Evolutionary conservation across 2,113 vertebrate genomes (phyloP), one percentile per base, ranked within the genome.

Genomic region (Myotis brandtii): DNA sequence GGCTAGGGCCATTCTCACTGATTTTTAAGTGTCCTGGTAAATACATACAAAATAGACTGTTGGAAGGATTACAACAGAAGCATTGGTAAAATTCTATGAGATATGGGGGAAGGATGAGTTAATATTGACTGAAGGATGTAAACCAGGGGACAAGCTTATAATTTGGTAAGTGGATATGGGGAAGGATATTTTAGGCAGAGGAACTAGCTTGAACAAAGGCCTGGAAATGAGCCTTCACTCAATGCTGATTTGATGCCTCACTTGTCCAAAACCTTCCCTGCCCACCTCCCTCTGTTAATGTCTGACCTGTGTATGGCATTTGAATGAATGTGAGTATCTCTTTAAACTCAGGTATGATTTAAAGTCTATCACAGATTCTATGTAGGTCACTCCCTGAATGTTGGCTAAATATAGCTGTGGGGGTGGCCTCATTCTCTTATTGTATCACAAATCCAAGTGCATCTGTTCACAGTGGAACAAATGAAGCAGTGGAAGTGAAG

Each of bases 321-420:
- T 62, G 37, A 75, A 50, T 59, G 90, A 87, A 40, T 77, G 59
- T 54, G 52, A 50, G 17, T 59, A 25, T 52, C 87, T 92, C 93
- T 97, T 95, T 95, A 97, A 96, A 94, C 83, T 90, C 86, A 90
- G 80, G 72, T 73, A 56, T 52, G 86, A 88, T 77, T 96, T 97
- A 83, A 95, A 96, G 43, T 87, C 95, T 92, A 25, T 90, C 96
- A 87, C 30, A 96, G 89, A 77, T 79, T 77, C 89, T 94, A 96
- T 97, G 91, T 96, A 96, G 96, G 96, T 97, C 86, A 94, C 62
- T 96, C 92, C 92, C 92, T 92, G 84, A 79, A 93, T 84, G 77
- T 87, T 87, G 72, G 86, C 81, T 97, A 96, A 97, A 96, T 90
- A 96, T 95, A 98, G 89, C 92, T 34, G 30, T n/a, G 79, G 80